Base-by-base conservation (phyloP, 2,888 invertebrate genomes). In the Rotaria sp. region DNA sequence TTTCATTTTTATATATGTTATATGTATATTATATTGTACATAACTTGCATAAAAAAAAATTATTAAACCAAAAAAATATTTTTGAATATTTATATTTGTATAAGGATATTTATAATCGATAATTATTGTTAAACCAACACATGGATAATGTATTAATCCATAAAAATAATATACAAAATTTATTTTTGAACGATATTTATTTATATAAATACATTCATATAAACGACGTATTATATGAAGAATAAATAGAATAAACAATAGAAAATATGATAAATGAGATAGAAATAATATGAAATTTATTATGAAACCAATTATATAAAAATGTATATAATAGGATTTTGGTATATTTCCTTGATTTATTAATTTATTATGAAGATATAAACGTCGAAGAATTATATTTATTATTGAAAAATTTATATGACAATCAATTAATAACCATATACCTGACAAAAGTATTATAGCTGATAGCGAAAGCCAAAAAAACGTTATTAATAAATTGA, bases 1-100 rank as follows among this genome's bases (percentile, higher is more conserved):
- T 26, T 45, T 80, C 8, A 26, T 15, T 35, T 45, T 45, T 11
- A 11, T 1, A 13, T 26, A 80, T 45, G 15, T 45, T n/a, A 41
- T 3, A 15, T 80, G 80, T n/a, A 80, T 13, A 80, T 45, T 41
- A 80, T 80, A 80, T 80, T 80, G 80, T 38, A 80, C n/a, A 80
- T 80, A 80, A 45, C 45, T 80, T 45, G 80, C 11, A 15, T 45
- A 26, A 15, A 45, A 26, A 80, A 45, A 80, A 13, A 80, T 3
- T 10, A 80, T 45, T 24, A 80, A n/a, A 13, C 26, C 26, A 45
- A 45, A 15, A 38, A 35, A 21, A 67, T 30, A 30, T 35, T 35
- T 30, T 3, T 5, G 0, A 35, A 38, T 15, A 15, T 18, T 30
- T 38, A 67, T 35, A 21, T 67, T 35, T 21, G 30, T 67, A 21